Evolutionary conservation across 2,113 vertebrate species (phyloP).

Genomic region (Trachemys scripta): DNA sequence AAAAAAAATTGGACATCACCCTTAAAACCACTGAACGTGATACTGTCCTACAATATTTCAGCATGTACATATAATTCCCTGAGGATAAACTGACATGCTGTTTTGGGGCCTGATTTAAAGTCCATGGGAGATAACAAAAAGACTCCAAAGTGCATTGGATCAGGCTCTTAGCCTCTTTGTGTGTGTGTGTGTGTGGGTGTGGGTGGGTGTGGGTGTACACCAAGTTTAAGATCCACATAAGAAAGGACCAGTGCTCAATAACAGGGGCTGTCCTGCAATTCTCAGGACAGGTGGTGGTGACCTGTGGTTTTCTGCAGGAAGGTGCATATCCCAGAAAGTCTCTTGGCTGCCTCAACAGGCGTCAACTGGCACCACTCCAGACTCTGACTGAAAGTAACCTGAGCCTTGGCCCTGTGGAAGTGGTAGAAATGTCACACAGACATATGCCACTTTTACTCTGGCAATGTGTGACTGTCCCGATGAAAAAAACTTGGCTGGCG

Average conservation of each 20-base stretch:
- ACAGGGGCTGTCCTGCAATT: rapidly evolving
- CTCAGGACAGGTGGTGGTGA: rapidly evolving
- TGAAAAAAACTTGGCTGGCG: neutral
- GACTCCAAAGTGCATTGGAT: rapidly evolving
- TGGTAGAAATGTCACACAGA: neutral
- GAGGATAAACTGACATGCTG: neutral
- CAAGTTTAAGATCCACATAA: neutral
- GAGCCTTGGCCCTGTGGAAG: neutral
- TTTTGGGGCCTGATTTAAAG: neutral
- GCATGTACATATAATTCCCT: neutral
- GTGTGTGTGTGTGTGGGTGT: too few relatives aligned
- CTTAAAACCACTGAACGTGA: neutral
- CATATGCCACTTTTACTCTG: neutral
- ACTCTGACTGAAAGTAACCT: slow-evolving; percentile 36
- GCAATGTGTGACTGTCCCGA: rapidly evolving
- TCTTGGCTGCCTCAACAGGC: neutral
- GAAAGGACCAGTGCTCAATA: rapidly evolving
- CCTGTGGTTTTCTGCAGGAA: rapidly evolving
- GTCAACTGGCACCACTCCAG: slow-evolving; percentile 17
- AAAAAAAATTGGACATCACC: neutral
- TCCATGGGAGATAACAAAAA: neutral
- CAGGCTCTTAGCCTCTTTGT: rapidly evolving
- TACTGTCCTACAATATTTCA: neutral
- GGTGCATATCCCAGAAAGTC: neutral
- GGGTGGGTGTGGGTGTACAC: too few relatives aligned